Evolutionary conservation across 2,797 vertebrate species (phyloP), one percentile per base, ranked within the genome.

Genomic region (Cheirogaleus major): DNA sequence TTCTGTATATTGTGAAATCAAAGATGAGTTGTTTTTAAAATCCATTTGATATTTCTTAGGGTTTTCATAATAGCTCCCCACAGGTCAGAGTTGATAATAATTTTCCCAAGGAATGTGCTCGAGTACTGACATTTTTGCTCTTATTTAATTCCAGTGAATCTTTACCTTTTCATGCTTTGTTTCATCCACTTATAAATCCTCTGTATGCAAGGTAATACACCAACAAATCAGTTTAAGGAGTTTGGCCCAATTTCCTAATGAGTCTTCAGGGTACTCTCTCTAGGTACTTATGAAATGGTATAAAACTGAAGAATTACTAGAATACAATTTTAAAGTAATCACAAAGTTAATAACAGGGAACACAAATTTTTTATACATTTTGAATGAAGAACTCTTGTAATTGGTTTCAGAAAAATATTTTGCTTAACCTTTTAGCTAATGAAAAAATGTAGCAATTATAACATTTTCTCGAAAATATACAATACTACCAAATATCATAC

Each of bases 11-110:
- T 94, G 27, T 96, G 23, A 97, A 98, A 95, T 89, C 86, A 91
- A n/a, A 79, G 80, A 55, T 91, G 48, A 92, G 38, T 61, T 97
- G 72, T 86, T 97, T 95, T 79, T 91, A 97, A 98, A 89, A 84
- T 93, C 32, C 5, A 76, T 57, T 96, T 88, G 32, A 32, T 95
- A 91, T 89, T 86, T 90, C 63, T 91, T 79, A 25, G 14, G 27
- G 15, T 73, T 88, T 94, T 85, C 30, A 63, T 87, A 93, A 92
- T 70, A 45, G 67, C 17, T 96, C 59, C 80, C 81, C 52, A 85
- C 91, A 95, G 18, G 63, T 75, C 76, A 63, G 52, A 57, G 35
- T 65, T 90, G 76, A 93, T 93, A 72, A 87, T 78, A 86, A 93
- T 91, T 97, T 85, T 48, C 50, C 87, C 89, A 63, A 89, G 50